Evolutionary conservation across 2,888 invertebrate species (phyloP), one percentile per base, ranked within the genome.

Genomic region (Ferdinandea cuprea): DNA sequence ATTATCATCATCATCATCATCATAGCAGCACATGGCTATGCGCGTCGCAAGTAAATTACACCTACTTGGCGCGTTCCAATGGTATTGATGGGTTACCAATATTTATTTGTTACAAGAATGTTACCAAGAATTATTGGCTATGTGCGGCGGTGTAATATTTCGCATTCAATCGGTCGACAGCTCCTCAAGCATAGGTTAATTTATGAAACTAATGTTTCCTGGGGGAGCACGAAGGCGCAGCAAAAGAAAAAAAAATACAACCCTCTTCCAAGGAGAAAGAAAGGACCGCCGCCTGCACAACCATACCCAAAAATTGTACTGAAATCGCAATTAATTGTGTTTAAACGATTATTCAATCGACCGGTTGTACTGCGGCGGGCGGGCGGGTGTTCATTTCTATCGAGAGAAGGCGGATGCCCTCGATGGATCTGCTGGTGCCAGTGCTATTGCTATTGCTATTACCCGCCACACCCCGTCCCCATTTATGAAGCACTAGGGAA

Each of bases 331-430:
- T 83, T 83, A 83, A 83, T 83, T 78, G 83, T 73, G 63, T 83
- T 83, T 83, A 83, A 83, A 83, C 78, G 83, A 78, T 83, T 83
- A 83, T 78, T 78, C 78, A 78, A 83, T 83, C 78, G 77, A 63
- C 50, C 68, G 72, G 65, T 54, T 66, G 56, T 44, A n/a, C n/a
- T n/a, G n/a, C n/a, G n/a, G 48, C 59, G 61, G 71, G 78, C 11
- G n/a, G 37, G 37, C 61, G 44, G n/a, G n/a, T n/a, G n/a, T n/a
- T n/a, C n/a, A n/a, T 65, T 66, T 46, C 52, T 19, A 28, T n/a
- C n/a, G 11, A 46, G 32, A 19, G 68, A 58, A 52, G 56, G 44
- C 61, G 68, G 76, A 77, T 72, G 59, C 61, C 40, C 15, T 54
- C 25, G 25, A 15, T 25, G 54, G 44, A 42, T 52, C 19, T 56